Conservation (phyloP, 1,140 invertebrate species). For the Drosophila insularis region DNA sequence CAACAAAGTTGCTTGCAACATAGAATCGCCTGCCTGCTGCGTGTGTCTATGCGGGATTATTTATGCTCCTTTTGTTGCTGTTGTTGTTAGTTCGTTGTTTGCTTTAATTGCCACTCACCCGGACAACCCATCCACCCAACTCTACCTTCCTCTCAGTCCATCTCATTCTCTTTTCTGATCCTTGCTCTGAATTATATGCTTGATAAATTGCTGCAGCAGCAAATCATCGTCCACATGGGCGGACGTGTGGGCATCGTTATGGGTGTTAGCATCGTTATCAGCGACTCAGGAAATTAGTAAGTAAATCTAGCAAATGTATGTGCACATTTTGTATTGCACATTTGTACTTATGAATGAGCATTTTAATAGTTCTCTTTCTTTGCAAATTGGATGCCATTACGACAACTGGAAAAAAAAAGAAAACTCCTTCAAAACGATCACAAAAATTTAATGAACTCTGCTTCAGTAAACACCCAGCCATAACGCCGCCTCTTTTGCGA, state of each 20-base stretch:
- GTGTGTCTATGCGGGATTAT: constrained; percentile 32
- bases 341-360: background rate
- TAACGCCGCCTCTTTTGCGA: background rate
- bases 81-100: constrained; percentile 36
- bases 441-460: constrained; percentile 12
- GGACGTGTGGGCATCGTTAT: constrained; percentile 20
- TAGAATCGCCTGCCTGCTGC: constrained; percentile 5
- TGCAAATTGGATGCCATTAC: background rate
- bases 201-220: constrained; percentile 64
- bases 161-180: constrained; percentile 11
- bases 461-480: constrained; percentile 5
- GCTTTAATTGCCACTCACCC: constrained; percentile 63
- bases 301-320: background rate
- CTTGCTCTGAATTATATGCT: constrained; percentile 59
- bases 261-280: constrained; percentile 23
- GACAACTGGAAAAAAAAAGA: background rate
- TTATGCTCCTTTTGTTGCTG: constrained; percentile 22
- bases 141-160: background rate
- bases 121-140: constrained; percentile 13
- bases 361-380: background rate
- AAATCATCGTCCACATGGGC: constrained; percentile 54
- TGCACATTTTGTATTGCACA: background rate
- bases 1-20: constrained; percentile 15
- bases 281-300: constrained; percentile 13
- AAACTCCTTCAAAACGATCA: constrained; percentile 9